phyloP scores from a whole-genome alignment of 2,113 vertebrate species.

The Apeltes quadracus region DNA sequence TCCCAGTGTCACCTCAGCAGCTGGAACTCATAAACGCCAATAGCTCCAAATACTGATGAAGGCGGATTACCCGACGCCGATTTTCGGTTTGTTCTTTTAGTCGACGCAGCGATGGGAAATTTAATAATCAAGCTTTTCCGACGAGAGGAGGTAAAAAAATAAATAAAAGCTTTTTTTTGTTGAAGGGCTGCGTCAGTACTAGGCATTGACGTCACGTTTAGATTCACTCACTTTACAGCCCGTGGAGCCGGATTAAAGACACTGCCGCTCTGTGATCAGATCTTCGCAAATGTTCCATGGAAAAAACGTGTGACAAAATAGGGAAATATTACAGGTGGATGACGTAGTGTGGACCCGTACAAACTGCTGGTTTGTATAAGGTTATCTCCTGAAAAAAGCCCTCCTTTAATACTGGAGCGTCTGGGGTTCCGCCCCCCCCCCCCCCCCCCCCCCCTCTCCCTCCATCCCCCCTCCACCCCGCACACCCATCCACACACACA shows the following conservation, averaged over 20 bases:
- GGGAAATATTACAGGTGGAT: slow-evolving; percentile 47
- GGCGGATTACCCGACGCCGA: slow-evolving; percentile 37
- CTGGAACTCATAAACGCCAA: slow-evolving; percentile 67
- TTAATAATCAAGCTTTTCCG: slow-evolving; percentile 86
- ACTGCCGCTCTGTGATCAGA: slow-evolving; percentile 79
- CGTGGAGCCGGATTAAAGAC: slow-evolving; percentile 89
- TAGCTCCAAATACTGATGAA: slow-evolving; percentile 53
- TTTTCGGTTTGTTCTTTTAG: slow-evolving; percentile 40
- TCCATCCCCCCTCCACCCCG: slow-evolving; percentile 1
- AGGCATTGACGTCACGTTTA: slow-evolving; percentile 85
- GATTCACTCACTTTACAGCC: slow-evolving; percentile 95
- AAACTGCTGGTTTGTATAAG: slow-evolving; percentile 51
- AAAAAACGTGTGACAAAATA: slow-evolving; percentile 45
- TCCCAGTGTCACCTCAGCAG: slow-evolving; percentile 70
- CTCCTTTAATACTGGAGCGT: slow-evolving; percentile 57
- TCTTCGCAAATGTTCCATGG: slow-evolving; percentile 56
- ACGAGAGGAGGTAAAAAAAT: slow-evolving; percentile 73
- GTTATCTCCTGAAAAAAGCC: slow-evolving; percentile 56
- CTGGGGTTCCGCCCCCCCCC: slow-evolving; percentile 44
- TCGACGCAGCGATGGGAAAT: slow-evolving; percentile 68
- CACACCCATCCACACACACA: not conserved
- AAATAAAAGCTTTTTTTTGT: slow-evolving; percentile 79
- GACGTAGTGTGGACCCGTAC: slow-evolving; percentile 40
- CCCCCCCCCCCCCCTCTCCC: not conserved
- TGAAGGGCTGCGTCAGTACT: slow-evolving; percentile 88